A percentile compares a stretch with the other conserved stretches of the same genome.
Evolutionary conservation across 1,140 invertebrate genomes (phyloP).

Genomic region (Coenobita brevimanus): DNA sequence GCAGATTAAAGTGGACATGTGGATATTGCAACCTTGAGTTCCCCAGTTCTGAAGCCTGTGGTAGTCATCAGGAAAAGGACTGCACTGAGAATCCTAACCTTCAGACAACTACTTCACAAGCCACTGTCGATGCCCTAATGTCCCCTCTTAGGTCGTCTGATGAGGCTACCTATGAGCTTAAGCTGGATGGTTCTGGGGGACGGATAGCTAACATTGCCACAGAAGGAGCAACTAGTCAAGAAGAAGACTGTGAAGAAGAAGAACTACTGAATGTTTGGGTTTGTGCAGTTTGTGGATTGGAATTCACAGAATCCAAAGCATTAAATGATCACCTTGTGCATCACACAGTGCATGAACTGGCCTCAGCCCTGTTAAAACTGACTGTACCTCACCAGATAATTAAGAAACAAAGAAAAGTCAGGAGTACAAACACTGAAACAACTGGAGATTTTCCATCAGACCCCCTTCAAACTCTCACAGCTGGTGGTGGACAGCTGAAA

Average conservation of each 20-base stretch:
- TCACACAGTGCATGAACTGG: slow-evolving; percentile 47
- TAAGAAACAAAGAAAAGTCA: neutral
- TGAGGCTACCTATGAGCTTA: slow-evolving; percentile 42
- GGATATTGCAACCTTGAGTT: slow-evolving; percentile 42
- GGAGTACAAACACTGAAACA: neutral
- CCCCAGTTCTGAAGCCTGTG: slow-evolving; percentile 39
- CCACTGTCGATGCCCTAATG: slow-evolving; percentile 55
- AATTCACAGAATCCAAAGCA: slow-evolving; percentile 37
- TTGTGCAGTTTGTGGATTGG: slow-evolving; percentile 41
- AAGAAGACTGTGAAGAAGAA: neutral
- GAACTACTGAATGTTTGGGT: slow-evolving; percentile 15
- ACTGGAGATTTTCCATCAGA: neutral
- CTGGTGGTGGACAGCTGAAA: neutral
- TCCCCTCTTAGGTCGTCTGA: slow-evolving; percentile 31
- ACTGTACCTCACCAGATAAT: slow-evolving; percentile 39
- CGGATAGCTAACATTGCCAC: neutral
- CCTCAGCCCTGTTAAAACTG: slow-evolving; percentile 36
- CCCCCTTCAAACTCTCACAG: neutral
- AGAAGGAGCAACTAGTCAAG: neutral
- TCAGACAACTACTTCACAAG: slow-evolving; percentile 29
- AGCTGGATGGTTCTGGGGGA: slow-evolving; percentile 7
- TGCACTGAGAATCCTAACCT: slow-evolving; percentile 33
- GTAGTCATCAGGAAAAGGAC: slow-evolving; percentile 31
- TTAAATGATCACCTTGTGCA: slow-evolving; percentile 22
- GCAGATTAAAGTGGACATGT: slow-evolving; percentile 48